Conservation (phyloP, 1,140 invertebrate species). For the Thaumetopoea pityocampa region DNA sequence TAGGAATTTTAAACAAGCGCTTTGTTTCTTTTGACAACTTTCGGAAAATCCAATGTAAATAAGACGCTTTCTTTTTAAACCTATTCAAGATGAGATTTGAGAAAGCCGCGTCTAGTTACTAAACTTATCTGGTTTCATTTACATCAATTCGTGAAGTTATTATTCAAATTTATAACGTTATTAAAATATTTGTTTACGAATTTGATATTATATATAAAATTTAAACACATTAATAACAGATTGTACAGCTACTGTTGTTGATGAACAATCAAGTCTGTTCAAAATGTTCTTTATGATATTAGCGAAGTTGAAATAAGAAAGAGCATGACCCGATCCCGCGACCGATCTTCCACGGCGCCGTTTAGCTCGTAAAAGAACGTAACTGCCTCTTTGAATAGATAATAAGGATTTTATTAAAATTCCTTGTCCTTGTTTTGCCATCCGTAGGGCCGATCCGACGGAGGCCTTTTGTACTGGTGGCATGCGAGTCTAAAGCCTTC, state of each 20-base stretch:
- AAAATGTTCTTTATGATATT: constrained; percentile 43
- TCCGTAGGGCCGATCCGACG: constrained; percentile 30
- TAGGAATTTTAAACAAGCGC: too few species aligned
- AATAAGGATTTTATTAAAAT: constrained; percentile 71
- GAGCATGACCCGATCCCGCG: constrained; percentile 28
- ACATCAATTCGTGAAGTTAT: too few species aligned
- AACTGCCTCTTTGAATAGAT: constrained; percentile 62
- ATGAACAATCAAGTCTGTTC: constrained; percentile 36
- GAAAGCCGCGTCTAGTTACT: too few species aligned
- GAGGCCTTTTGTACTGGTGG: constrained; percentile 39
- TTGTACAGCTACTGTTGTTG: constrained; percentile 11
- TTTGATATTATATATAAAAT: constrained; percentile 1
- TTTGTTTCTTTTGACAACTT: too few species aligned
- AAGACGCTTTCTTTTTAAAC: too few species aligned
- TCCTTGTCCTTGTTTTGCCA: constrained; percentile 57
- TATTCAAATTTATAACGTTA: too few species aligned
- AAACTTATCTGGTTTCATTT: too few species aligned
- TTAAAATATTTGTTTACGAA: too few species aligned
- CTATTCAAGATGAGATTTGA: too few species aligned
- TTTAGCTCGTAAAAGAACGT: constrained; percentile 58
- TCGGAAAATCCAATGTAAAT: too few species aligned
- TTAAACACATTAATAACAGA: constrained; percentile 12
- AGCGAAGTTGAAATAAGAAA: constrained; percentile 40
- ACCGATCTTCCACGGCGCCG: constrained; percentile 34
- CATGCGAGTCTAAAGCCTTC: constrained; percentile 35